Evolutionary conservation across 2,888 invertebrate species (phyloP).

Genomic region (Dorcus hopei): DNA sequence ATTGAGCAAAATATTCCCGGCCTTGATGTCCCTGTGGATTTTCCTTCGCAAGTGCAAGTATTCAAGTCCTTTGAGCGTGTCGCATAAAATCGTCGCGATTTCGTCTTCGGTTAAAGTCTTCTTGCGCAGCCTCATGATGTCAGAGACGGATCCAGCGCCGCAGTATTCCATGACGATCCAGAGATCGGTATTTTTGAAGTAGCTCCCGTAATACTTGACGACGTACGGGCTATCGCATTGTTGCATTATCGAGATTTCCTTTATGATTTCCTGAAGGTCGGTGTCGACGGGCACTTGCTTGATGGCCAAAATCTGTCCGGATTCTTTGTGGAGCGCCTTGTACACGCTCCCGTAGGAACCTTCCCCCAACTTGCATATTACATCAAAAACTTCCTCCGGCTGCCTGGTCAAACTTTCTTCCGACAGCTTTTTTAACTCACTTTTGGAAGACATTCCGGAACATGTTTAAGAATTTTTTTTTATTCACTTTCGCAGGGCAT

Average conservation of each 20-base stretch:
- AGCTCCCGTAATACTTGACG: constrained; percentile 97
- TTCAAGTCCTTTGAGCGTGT: constrained; percentile 88
- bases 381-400: constrained; percentile 96
- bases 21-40: constrained; percentile 91
- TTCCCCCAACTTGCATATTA: constrained; percentile 93
- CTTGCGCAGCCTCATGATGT: constrained; percentile 92
- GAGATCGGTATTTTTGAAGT: constrained; percentile 94
- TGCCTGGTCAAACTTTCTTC: constrained; percentile 90
- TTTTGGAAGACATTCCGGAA: constrained; percentile 40
- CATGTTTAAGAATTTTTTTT: too few species aligned
- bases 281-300: constrained; percentile 97
- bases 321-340: constrained; percentile 93
- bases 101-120: constrained; percentile 91
- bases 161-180: constrained; percentile 99
- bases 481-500: too few species aligned
- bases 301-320: constrained; percentile 87
- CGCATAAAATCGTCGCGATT: constrained; percentile 88
- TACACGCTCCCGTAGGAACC: constrained; percentile 96
- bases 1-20: constrained; percentile 92
- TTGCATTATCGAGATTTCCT: constrained; percentile 99
- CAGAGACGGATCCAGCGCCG: constrained; percentile 94
- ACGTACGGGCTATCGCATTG: constrained; percentile 97
- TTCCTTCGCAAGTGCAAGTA: constrained; percentile 90
- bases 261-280: constrained; percentile 94
- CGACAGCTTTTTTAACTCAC: constrained; percentile 85